These are phyloP conservation scores for Acipenser ruthenus DNA, from an alignment of 2,797 vertebrate genomes.

Conservation along the genomic window DNA sequence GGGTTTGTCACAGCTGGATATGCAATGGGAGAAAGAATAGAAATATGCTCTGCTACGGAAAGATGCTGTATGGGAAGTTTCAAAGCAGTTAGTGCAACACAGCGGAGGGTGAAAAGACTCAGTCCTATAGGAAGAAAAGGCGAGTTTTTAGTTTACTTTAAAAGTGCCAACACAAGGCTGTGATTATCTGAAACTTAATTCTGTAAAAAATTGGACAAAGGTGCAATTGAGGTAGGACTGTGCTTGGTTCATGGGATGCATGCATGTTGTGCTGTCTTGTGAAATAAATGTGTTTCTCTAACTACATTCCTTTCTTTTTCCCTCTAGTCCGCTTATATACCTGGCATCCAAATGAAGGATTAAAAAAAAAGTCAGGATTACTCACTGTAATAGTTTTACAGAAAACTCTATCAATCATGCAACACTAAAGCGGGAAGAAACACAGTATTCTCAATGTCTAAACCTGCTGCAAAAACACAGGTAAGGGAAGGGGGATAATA, in stretches of 20 bases:
- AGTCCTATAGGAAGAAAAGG: constrained; percentile 56
- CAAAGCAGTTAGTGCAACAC: constrained; percentile 68
- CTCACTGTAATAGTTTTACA: too few species aligned
- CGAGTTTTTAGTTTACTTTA: constrained; percentile 27
- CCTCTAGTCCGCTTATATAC: too few species aligned
- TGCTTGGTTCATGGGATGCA: constrained; percentile 34
- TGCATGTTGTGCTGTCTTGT: constrained; percentile 24
- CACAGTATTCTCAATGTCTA: too few species aligned
- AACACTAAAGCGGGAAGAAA: too few species aligned
- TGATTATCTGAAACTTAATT: constrained; percentile 24
- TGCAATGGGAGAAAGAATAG: constrained; percentile 62
- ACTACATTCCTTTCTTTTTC: too few species aligned
- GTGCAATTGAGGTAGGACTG: constrained; percentile 28
- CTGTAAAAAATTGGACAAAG: constrained; percentile 20
- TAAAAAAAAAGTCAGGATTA: too few species aligned
- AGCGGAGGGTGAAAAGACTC: constrained; percentile 60
- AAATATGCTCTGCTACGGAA: constrained; percentile 69
- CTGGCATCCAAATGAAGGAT: too few species aligned
- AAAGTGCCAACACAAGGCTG: constrained; percentile 20
- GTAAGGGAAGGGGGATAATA: too few species aligned
- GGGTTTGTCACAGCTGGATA: constrained; percentile 68
- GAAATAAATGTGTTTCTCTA: not conserved
- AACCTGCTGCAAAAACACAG: too few species aligned
- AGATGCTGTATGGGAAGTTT: constrained; percentile 61
- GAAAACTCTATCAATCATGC: too few species aligned